Evolutionary conservation across 2,113 vertebrate species (phyloP).

Genomic region (Balaenoptera acutorostrata): DNA sequence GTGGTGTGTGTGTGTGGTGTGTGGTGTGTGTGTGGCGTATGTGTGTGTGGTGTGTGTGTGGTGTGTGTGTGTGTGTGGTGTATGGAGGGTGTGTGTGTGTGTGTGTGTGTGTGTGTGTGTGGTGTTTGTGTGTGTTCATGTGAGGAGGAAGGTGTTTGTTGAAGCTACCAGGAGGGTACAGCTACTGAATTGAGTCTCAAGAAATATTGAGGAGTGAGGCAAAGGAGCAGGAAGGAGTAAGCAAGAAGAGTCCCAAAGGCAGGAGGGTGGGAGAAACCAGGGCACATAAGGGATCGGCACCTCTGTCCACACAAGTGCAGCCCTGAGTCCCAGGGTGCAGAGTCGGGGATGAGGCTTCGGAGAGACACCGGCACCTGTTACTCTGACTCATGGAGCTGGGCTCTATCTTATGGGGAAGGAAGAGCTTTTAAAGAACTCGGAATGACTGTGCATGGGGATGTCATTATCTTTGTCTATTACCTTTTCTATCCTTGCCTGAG

Average conservation of each 20-base stretch:
- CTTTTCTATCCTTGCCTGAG: neutral
- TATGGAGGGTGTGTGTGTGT: too few relatives aligned
- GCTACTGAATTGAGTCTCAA: neutral
- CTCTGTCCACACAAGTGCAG: neutral
- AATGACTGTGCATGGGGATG: neutral
- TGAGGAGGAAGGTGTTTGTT: neutral
- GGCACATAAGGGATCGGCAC: accelerated
- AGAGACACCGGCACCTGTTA: neutral
- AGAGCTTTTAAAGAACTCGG: neutral
- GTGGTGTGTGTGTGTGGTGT: too few relatives aligned
- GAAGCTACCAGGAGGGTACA: neutral
- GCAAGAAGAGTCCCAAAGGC: neutral
- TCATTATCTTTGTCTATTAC: neutral
- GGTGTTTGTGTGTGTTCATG: accelerated
- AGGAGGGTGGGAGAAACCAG: neutral
- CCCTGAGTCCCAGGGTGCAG: neutral
- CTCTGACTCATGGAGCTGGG: neutral
- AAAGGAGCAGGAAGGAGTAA: neutral
- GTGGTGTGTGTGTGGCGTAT: too few relatives aligned
- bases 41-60: too few relatives aligned
- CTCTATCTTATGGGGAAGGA: neutral
- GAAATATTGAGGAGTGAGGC: neutral
- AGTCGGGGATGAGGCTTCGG: neutral
- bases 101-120: too few relatives aligned
- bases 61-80: too few relatives aligned